Base-by-base conservation (phyloP, 1,140 invertebrate genomes). In the Drosophila teissieri region DNA sequence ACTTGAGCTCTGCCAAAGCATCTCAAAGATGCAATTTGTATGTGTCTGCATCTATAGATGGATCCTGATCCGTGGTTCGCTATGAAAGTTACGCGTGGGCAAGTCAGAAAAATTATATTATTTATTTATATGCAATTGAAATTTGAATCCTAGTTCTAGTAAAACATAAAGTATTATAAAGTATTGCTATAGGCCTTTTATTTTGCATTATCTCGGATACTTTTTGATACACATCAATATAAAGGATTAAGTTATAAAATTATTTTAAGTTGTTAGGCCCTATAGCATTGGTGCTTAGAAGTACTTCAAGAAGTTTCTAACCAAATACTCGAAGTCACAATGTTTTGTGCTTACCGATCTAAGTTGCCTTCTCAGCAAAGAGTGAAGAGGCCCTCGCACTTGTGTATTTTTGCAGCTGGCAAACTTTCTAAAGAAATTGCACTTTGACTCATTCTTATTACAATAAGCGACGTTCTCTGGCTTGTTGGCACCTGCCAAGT, bases 391-490 rank as follows among this genome's bases (percentile, higher is more conserved):
- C 80, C 78, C 82, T 78, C 63, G 51, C 27, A n/a, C 19, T 51
- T 56, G 56, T 54, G 40, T 46, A 49, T 34, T 68, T 69, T 46
- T 61, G 64, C 45, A 54, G 46, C 67, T 53, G 73, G 42, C 39
- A 68, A 61, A 80, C 62, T 81, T 84, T 84, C 63, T 73, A 86
- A 81, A 85, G 78, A 85, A 86, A 86, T 84, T 84, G 82, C 81
- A 81, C 82, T 86, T 78, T 85, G 83, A 82, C 79, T 86, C 61
- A 45, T 85, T 69, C 74, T 88, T 85, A 85, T 85, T 85, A 85
- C 82, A 86, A 81, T 68, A 78, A 81, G 82, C 74, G 49, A 68
- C 51, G 65, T 57, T 62, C 40, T 57, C 40, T 75, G 72, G 48
- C 57, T 80, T 80, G 62, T 69, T 81, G 81, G 65, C 82, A 81